These are phyloP conservation scores for Rhyacophila brunnea DNA, from an alignment of 1,140 invertebrate species.

Conservation along the genomic window DNA sequence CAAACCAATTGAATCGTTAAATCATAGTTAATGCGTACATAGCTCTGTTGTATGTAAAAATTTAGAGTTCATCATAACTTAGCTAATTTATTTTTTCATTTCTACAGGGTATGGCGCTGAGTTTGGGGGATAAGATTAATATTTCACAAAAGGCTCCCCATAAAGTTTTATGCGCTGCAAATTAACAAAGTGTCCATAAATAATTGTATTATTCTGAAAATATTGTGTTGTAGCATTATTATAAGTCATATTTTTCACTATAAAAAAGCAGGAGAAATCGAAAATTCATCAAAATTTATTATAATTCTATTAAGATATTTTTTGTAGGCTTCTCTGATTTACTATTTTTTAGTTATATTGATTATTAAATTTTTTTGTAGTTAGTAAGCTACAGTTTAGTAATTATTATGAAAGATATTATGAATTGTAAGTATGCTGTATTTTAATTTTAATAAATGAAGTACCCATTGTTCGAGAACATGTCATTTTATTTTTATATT, in stretches of 20 bases:
- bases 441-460: neutral
- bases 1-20: too few species aligned
- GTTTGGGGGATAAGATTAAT: slow-evolving; percentile 95
- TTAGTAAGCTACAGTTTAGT: too few species aligned
- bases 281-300: neutral
- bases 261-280: neutral
- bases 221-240: neutral
- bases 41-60: too few species aligned
- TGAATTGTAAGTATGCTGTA: neutral
- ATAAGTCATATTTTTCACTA: neutral
- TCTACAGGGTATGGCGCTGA: slow-evolving; percentile 91
- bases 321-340: neutral
- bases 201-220: slow-evolving; percentile 16
- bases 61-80: neutral
- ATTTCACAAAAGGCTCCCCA: slow-evolving; percentile 77
- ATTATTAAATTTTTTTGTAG: too few species aligned
- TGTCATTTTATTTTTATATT: too few species aligned
- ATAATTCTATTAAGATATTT: slow-evolving; percentile 1
- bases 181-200: slow-evolving; percentile 37
- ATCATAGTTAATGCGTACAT: too few species aligned
- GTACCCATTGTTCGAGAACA: neutral
- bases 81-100: neutral
- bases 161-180: slow-evolving; percentile 59
- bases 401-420: too few species aligned
- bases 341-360: neutral